A percentile compares a stretch with the other conserved stretches of the same genome.
Conservation (phyloP, 92 coral and sea anemone species). For the Phymanthus crucifer region DNA sequence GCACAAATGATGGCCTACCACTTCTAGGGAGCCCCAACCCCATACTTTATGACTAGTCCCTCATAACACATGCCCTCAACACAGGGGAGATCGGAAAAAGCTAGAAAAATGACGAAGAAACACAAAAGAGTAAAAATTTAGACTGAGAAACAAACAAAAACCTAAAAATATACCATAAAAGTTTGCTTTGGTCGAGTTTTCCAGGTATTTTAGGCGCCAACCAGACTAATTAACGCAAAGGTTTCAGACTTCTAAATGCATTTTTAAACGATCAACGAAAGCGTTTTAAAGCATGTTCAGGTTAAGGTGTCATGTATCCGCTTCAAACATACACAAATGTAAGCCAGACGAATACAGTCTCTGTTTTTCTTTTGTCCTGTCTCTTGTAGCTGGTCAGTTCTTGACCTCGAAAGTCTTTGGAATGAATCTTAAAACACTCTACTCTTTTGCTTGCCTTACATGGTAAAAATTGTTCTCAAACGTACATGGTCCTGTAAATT, state of each 20-base stretch:
- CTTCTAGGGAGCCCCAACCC: no score
- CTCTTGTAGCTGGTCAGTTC: background rate
- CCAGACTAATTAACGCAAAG: background rate
- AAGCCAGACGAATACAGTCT: background rate
- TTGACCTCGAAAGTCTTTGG: background rate
- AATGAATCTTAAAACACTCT: background rate
- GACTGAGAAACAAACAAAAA: no score
- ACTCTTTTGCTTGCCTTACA: background rate
- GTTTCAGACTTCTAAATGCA: background rate
- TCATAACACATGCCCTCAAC: no score
- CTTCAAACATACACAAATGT: background rate
- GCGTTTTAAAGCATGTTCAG: background rate
- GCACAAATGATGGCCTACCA: no score
- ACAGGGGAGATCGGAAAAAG: no score
- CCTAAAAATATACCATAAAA: no score
- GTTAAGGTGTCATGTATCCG: background rate
- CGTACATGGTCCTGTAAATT: background rate
- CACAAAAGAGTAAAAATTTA: no score
- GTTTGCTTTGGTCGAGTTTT: no score
- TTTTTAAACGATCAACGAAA: background rate
- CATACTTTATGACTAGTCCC: no score
- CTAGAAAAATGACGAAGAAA: no score
- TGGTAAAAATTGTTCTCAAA: background rate
- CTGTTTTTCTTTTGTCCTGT: constrained; percentile 1
- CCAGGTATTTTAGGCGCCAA: background rate